Base-by-base conservation (phyloP, 2,888 invertebrate species). In the Adelphocoris suturalis region DNA sequence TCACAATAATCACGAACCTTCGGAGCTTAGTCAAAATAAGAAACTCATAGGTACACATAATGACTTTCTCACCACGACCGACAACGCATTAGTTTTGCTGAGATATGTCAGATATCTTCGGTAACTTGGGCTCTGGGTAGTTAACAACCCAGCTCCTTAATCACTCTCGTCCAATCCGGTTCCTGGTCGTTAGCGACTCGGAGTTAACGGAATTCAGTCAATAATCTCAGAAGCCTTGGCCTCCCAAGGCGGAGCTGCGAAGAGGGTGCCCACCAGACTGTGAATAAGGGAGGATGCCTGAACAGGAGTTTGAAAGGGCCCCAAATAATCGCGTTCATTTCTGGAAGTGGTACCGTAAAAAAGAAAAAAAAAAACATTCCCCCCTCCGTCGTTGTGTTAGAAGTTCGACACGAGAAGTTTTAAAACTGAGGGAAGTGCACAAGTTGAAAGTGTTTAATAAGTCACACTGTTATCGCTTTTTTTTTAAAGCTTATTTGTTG, bases 191-290 rank as follows among this genome's bases (percentile, higher is more conserved):
- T 68, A 68, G 68, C 27, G 23, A 68, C 68, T 68, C 68, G 68
- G 68, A 23, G 68, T 68, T 68, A 68, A 68, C 68, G 68, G 68
- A 68, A 68, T 68, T 68, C 68, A 68, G 68, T 68, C 68, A 23
- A 68, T 68, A 68, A 68, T 68, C 68, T 68, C 23, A 68, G 68
- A 68, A 68, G 23, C 68, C 68, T 9, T 7, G 68, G 68, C 68
- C 13, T 5, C 23, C 37, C 7, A 23, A 68, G 27, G 23, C 68
- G 68, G 23, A 68, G 5, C n/a, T 68, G 68, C 68, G 68, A 68
- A 68, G 68, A 68, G 68, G 68, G 68, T 68, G 68, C 23, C 68
- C 68, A 68, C 23, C 68, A 68, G 68, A 68, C 68, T 68, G 68
- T 68, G 68, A 68, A 68, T 68, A 23, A 68, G 68, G 68, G 68